A percentile compares a stretch with the other conserved stretches of the same genome.
These are phyloP conservation scores for Hippocampus mohnikei DNA, from an alignment of 2,113 vertebrate genomes.

Conservation along the genomic window DNA sequence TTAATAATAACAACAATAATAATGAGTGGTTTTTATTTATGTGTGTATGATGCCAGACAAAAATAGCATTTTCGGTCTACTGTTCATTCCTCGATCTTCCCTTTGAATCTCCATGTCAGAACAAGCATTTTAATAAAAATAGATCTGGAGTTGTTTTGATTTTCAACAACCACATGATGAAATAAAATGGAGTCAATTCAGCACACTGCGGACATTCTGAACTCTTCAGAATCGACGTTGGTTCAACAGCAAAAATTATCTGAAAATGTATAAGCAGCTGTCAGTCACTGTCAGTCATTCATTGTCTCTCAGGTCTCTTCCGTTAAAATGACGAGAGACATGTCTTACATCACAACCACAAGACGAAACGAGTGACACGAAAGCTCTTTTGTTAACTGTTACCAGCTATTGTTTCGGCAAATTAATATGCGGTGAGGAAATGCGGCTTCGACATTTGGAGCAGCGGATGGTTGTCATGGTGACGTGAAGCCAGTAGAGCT, in stretches of 20 bases:
- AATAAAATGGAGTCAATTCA: too few species aligned
- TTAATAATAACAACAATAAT: too few species aligned
- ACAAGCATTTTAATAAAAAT: neutral
- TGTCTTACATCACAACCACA: neutral
- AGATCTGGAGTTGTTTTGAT: too few species aligned
- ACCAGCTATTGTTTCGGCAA: neutral
- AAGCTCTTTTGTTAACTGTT: neutral
- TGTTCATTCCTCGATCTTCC: neutral
- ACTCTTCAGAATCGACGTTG: neutral
- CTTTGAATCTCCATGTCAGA: neutral
- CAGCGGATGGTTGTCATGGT: conserved; percentile 12
- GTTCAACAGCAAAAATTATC: conserved; percentile 28
- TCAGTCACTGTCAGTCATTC: neutral
- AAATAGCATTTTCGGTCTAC: neutral
- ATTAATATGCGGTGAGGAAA: neutral
- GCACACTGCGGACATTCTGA: neutral
- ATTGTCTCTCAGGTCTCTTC: conserved; percentile 27
- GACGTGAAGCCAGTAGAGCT: conserved; percentile 4
- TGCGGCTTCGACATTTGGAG: neutral
- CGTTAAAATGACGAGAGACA: conserved; percentile 6
- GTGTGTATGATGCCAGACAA: neutral
- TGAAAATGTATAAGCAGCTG: conserved; percentile 2
- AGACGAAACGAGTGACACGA: neutral
- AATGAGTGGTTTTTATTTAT: neutral
- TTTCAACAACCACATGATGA: too few species aligned